Evolutionary conservation across 2,113 vertebrate species (phyloP).

Genomic region (Mellivora capensis): DNA sequence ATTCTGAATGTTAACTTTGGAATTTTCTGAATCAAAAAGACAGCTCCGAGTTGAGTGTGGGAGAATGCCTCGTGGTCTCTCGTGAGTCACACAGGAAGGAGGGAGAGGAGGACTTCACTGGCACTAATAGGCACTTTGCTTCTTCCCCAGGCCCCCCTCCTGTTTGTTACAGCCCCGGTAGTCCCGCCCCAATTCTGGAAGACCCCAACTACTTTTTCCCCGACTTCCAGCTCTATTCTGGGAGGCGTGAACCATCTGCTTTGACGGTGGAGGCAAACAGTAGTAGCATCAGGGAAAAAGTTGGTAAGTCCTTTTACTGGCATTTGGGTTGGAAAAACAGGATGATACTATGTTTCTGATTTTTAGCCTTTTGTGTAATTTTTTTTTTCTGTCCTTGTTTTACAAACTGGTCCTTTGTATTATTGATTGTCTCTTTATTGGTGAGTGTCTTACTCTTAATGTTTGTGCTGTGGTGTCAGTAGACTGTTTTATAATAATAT

Average conservation of each 20-base stretch:
- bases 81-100: not conserved
- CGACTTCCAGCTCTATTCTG: slow-evolving; percentile 78
- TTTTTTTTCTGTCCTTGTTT: not conserved
- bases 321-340: not conserved
- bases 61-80: not conserved
- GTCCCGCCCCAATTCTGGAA: slow-evolving; percentile 77
- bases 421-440: not conserved
- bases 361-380: not conserved
- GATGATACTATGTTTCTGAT: not conserved
- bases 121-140: not conserved
- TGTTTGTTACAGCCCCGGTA: slow-evolving; percentile 78
- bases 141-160: slow-evolving; percentile 76
- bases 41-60: not conserved
- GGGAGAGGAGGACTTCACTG: not conserved
- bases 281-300: slow-evolving; percentile 77
- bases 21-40: slow-evolving; percentile 63
- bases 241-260: slow-evolving; percentile 77
- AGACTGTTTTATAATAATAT: not conserved
- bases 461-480: not conserved
- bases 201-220: slow-evolving; percentile 78
- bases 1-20: slow-evolving; percentile 47
- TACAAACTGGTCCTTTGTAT: not conserved
- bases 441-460: not conserved
- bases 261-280: slow-evolving; percentile 73
- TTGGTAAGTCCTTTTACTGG: slow-evolving; percentile 72